Evolutionary conservation across 2,888 invertebrate genomes (phyloP).

Genomic region (Rhyacophila evoluta): DNA sequence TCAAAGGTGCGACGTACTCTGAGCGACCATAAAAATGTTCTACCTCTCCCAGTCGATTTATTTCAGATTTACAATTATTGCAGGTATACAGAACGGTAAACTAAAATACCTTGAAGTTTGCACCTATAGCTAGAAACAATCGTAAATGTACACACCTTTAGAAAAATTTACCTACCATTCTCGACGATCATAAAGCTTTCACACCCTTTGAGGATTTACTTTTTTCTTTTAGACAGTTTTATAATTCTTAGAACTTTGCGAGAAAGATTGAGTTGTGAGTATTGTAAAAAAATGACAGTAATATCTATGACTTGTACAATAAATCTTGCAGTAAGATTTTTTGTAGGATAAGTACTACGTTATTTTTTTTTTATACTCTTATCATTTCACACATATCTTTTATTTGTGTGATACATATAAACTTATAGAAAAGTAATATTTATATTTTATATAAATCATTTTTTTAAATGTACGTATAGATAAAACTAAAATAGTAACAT

Average conservation of each 20-base stretch:
- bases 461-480: too few species aligned
- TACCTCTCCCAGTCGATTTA: conserved; percentile 16
- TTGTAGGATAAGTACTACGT: too few species aligned
- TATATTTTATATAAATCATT: too few species aligned
- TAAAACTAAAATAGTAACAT: too few species aligned
- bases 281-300: neutral
- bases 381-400: too few species aligned
- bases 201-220: neutral
- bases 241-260: neutral
- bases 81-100: conserved; percentile 8
- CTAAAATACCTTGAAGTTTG: neutral
- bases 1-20: neutral
- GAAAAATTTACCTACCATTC: conserved; percentile 8
- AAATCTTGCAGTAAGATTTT: too few species aligned
- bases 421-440: too few species aligned
- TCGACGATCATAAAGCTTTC: neutral
- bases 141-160: conserved; percentile 17
- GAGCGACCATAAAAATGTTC: conserved; percentile 12
- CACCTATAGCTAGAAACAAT: neutral
- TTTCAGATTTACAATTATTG: conserved; percentile 31
- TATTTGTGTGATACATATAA: too few species aligned
- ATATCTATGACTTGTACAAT: neutral
- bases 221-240: neutral
- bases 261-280: neutral
- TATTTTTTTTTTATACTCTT: too few species aligned